Evolutionary conservation across 1,140 invertebrate genomes (phyloP).

Genomic region (Halesus radiatus): DNA sequence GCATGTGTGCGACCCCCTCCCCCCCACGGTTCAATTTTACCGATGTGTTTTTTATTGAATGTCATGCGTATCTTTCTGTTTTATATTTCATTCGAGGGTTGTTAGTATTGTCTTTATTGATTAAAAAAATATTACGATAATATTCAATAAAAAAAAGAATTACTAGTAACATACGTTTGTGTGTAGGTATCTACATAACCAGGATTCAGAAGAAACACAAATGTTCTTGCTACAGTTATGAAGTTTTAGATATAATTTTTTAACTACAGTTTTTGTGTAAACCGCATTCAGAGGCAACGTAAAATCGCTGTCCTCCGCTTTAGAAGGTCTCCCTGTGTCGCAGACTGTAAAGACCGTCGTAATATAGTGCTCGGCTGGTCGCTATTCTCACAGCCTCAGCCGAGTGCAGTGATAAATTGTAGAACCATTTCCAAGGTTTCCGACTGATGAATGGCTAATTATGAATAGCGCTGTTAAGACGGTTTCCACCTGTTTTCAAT

Average conservation of each 20-base stretch:
- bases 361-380: neutral
- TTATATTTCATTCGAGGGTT: no score
- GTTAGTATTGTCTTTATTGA: no score
- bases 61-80: no score
- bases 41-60: no score
- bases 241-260: neutral
- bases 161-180: no score
- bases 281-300: neutral
- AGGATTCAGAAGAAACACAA: no score
- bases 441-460: conserved; percentile 42
- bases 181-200: no score
- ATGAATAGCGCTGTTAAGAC: conserved; percentile 42
- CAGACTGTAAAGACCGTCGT: neutral
- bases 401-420: conserved; percentile 50
- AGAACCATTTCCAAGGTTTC: conserved; percentile 40
- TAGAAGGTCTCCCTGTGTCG: neutral
- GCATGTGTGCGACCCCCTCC: no score
- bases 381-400: conserved; percentile 9
- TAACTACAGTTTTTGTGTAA: neutral
- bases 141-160: no score
- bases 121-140: no score
- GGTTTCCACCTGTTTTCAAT: conserved; percentile 46
- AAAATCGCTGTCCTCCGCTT: neutral
- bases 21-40: no score
- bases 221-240: no score